Percentiles rank a stretch among this genome's conserved stretches.
These are phyloP conservation scores for Calameuta filiformis DNA, from an alignment of 2,888 invertebrate genomes.

Conservation along the genomic window DNA sequence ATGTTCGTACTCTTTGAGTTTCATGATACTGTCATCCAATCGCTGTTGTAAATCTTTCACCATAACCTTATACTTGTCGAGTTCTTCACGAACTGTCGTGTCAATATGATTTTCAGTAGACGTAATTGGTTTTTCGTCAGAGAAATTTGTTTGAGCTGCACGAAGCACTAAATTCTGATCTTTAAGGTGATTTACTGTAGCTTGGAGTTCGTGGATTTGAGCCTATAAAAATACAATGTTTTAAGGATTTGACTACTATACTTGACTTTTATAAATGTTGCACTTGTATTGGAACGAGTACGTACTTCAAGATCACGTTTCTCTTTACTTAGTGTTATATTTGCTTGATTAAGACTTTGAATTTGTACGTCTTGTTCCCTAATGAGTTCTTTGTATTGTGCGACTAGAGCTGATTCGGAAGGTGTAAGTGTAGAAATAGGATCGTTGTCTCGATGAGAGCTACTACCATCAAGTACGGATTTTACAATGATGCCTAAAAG, in stretches of 20 bases:
- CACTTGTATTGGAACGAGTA: background rate
- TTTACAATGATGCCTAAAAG: conserved; percentile 69
- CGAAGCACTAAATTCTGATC: conserved; percentile 90
- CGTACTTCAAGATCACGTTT: conserved; percentile 53
- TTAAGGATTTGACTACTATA: background rate
- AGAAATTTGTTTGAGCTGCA: conserved; percentile 67
- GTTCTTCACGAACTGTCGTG: conserved; percentile 37
- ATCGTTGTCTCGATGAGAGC: conserved; percentile 42
- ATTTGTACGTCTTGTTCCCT: conserved; percentile 86
- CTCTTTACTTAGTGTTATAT: conserved; percentile 46
- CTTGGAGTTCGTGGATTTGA: conserved; percentile 75
- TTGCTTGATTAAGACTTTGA: conserved; percentile 65
- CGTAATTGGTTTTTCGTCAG: conserved; percentile 26
- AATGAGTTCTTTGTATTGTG: conserved; percentile 91
- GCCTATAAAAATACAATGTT: conserved; percentile 24
- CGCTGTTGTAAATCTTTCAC: conserved; percentile 50
- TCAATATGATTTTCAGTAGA: conserved; percentile 29
- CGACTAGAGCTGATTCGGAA: conserved; percentile 65
- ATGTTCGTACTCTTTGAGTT: conserved; percentile 58
- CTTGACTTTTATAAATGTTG: background rate
- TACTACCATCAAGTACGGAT: conserved; percentile 62
- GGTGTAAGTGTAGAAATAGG: conserved; percentile 42
- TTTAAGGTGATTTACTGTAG: conserved; percentile 79
- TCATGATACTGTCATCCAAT: conserved; percentile 38
- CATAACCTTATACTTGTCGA: conserved; percentile 44